Base-by-base conservation (phyloP, 1,140 invertebrate species). In the Contarinia nasturtii region DNA sequence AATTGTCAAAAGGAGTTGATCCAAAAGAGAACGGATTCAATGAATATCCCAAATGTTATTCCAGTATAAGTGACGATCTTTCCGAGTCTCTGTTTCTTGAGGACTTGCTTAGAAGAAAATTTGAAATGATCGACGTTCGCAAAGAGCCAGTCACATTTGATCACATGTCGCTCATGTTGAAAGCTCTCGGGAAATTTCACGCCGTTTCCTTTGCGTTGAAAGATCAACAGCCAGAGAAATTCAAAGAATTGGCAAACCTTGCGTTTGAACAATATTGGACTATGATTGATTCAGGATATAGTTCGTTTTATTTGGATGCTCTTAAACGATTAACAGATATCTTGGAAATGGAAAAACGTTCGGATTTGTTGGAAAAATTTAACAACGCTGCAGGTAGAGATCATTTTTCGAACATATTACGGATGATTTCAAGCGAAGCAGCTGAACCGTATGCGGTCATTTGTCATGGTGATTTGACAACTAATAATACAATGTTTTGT, bases 121-220 rank as follows among this genome's bases (percentile, higher is more conserved):
- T 58, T 50, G 38, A 48, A 44, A 54, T 54, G 33, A 41, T 48
- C 46, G 51, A 64, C 52, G 33, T 55, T 48, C 50, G 50, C 33
- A 55, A 7, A 3, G 37, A 57, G 47, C 55, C 63, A 0, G 53
- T 66, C 46, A 56, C 68, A 52, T 60, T 59, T 38, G 44, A 60
- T 8, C 62, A 65, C 34, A 51, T 56, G 5, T 48, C 51, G 27
- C 40, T 64, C 7, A 52, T 64, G n/a, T n/a, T 69, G 1, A 51
- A 52, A 21, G 49, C 54, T 38, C 48, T 70, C 1, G 67, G 60
- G 2, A 55, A 54, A 46, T 65, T 66, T 43, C 67, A 70, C 49
- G 66, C 62, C 7, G 54, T 62, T 1, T 52, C 55, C 19, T 54
- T 67, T 36, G 65, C 63, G 0, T 49, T 62, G 36, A 61, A 60